Percentiles rank a stretch among this genome's conserved stretches.
Evolutionary conservation across 2,888 invertebrate genomes (phyloP).

Genomic region (Caenorhabditis japonica): DNA sequence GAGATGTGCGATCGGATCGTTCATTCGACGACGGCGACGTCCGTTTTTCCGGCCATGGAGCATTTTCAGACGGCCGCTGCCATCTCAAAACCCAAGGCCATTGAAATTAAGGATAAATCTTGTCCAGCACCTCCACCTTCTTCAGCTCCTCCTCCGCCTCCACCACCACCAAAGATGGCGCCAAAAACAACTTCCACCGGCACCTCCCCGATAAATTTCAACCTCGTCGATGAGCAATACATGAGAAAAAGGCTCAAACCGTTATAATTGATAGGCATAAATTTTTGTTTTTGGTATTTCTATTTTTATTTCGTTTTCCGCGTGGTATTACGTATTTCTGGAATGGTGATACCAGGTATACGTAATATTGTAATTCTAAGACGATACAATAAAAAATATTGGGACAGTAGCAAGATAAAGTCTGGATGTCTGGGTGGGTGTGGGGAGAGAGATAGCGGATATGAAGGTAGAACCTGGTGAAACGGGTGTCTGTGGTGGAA

Average conservation of each 20-base stretch:
- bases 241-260: slow-evolving; percentile 45
- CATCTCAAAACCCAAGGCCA: too few species aligned
- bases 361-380: slow-evolving; percentile 12
- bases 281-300: slow-evolving; percentile 1
- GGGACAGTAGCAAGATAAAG: too few species aligned
- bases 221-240: slow-evolving; percentile 53
- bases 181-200: too few species aligned
- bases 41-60: slow-evolving; percentile 56
- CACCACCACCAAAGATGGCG: slow-evolving; percentile 35
- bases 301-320: slow-evolving; percentile 43
- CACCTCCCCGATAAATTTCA: slow-evolving; percentile 27
- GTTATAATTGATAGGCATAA: background rate
- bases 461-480: too few species aligned
- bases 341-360: too few species aligned
- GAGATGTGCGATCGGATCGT: slow-evolving; percentile 57
- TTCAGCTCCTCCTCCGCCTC: slow-evolving; percentile 13
- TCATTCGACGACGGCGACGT: slow-evolving; percentile 63
- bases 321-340: too few species aligned
- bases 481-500: too few species aligned
- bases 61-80: slow-evolving; percentile 16
- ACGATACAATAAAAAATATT: slow-evolving; percentile 35
- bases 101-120: too few species aligned
- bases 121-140: too few species aligned
- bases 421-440: too few species aligned
- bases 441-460: slow-evolving; percentile 4